phyloP scores from a whole-genome alignment of 2,888 invertebrate species.

The Nomada ruficornis region DNA sequence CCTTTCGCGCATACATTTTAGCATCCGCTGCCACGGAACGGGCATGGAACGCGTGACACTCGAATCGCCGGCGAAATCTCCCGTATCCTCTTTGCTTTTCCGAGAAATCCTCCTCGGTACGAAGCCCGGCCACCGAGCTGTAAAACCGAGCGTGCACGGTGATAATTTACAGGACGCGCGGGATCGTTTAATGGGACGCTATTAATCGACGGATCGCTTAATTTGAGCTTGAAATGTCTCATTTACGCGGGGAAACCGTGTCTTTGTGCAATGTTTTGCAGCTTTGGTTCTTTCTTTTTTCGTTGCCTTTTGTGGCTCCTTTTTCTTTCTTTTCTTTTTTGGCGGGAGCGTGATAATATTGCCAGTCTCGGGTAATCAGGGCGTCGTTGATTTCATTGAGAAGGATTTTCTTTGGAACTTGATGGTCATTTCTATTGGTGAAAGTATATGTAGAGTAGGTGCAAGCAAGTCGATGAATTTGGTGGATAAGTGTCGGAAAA shows the following conservation, averaged over 20 bases:
- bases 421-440: no score
- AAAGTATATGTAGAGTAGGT: no score
- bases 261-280: no score
- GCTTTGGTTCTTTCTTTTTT: no score
- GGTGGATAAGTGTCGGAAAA: no score
- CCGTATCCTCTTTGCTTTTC: conserved; percentile 23
- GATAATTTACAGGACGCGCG: not conserved
- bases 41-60: conserved; percentile 18
- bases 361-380: no score
- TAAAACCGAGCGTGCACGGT: not conserved
- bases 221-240: not conserved
- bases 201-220: conserved; percentile 6
- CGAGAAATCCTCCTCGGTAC: conserved; percentile 8
- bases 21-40: conserved; percentile 26
- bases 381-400: no score
- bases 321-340: no score
- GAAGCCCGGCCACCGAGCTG: not conserved
- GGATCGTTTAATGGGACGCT: not conserved
- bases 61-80: conserved; percentile 25
- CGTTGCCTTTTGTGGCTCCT: no score
- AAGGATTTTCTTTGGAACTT: no score
- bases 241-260: not conserved
- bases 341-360: no score
- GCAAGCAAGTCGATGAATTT: no score
- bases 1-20: conserved; percentile 66